These are phyloP conservation scores for Argyresthia albistria DNA, from an alignment of 2,888 invertebrate species.

Conservation along the genomic window DNA sequence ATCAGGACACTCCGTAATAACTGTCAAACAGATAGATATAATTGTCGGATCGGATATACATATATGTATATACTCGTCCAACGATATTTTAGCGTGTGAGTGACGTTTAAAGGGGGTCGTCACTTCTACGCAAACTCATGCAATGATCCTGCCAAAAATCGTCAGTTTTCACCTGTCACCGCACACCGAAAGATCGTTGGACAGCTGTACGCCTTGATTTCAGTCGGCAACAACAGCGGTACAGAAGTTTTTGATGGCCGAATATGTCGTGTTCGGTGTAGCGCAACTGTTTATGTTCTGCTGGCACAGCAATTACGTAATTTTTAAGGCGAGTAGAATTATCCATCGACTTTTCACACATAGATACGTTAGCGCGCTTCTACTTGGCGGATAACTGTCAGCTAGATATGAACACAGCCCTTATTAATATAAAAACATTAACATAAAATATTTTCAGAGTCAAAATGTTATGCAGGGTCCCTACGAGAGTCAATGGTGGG, in stretches of 20 bases:
- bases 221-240: slow-evolving; percentile 39
- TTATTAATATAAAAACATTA: too few species aligned
- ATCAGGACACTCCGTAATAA: too few species aligned
- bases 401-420: too few species aligned
- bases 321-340: slow-evolving; percentile 25
- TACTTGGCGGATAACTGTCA: too few species aligned
- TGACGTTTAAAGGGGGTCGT: too few species aligned
- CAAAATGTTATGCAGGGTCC: slow-evolving; percentile 35
- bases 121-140: too few species aligned
- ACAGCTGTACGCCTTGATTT: not conserved
- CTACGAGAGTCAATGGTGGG: slow-evolving; percentile 51
- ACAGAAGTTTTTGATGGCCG: slow-evolving; percentile 44
- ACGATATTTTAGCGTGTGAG: too few species aligned
- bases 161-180: too few species aligned
- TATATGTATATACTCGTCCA: not conserved
- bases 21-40: not conserved
- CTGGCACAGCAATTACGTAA: slow-evolving; percentile 53
- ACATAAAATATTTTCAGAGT: slow-evolving; percentile 24
- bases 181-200: too few species aligned
- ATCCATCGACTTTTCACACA: too few species aligned
- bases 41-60: not conserved
- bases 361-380: too few species aligned
- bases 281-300: slow-evolving; percentile 52
- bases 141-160: too few species aligned
- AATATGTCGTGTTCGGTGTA: slow-evolving; percentile 50